phyloP scores from a whole-genome alignment of 1,140 invertebrate species.

The Drosophila baimaii region DNA sequence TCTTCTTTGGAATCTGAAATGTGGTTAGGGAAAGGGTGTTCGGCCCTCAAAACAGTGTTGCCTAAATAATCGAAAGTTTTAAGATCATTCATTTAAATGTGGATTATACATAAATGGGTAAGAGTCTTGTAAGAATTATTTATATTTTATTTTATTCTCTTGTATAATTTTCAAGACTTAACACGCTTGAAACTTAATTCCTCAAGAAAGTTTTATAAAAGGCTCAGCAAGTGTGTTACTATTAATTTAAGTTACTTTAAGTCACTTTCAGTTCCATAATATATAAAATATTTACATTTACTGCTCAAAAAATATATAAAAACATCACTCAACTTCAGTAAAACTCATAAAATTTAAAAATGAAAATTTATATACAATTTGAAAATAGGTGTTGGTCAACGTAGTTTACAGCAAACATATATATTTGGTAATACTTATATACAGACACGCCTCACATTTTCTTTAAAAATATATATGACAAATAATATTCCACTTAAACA shows the following conservation, averaged over 20 bases:
- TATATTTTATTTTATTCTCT: background rate
- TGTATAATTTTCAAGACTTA: background rate
- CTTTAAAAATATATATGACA: no score
- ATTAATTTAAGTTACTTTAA: no score
- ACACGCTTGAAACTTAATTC: no score
- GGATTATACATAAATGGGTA: background rate
- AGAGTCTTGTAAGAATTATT: background rate
- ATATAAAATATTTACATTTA: no score
- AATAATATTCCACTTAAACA: no score
- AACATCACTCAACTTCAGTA: fast-evolving
- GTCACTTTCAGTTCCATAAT: no score
- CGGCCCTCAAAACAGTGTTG: background rate
- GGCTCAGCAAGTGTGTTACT: no score
- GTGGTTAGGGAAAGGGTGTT: slow-evolving; percentile 1
- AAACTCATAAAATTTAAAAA: background rate
- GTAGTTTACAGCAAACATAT: background rate
- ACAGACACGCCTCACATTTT: no score
- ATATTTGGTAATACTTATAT: no score
- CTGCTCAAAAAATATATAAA: background rate
- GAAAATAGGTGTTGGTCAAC: background rate
- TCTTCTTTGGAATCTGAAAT: slow-evolving; percentile 19
- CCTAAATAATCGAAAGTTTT: background rate
- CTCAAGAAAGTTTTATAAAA: no score
- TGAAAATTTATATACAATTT: background rate
- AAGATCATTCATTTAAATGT: background rate